These are phyloP conservation scores for Cryptocephalus primarius DNA, from an alignment of 2,888 invertebrate genomes.

Conservation along the genomic window DNA sequence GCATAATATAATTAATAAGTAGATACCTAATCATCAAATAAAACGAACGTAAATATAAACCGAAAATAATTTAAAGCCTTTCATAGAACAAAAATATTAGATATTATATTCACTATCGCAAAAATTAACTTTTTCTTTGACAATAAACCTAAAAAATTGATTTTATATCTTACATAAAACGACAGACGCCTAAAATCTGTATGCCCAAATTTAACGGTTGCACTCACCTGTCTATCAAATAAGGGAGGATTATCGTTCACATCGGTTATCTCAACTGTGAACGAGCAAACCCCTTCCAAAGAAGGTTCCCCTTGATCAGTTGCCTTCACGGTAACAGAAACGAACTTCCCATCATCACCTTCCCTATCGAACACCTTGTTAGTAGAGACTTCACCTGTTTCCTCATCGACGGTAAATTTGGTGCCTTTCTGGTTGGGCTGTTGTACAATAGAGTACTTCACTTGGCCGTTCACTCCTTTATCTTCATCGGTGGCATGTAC, in stretches of 20 bases:
- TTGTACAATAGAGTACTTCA: slow-evolving; percentile 93
- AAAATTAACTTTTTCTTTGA: no score
- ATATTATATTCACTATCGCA: no score
- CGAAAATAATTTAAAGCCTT: no score
- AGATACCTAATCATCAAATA: no score
- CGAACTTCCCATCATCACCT: slow-evolving; percentile 93
- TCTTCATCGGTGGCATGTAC: slow-evolving; percentile 90
- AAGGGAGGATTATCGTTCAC: slow-evolving; percentile 95
- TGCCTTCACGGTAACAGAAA: slow-evolving; percentile 93
- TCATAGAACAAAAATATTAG: no score
- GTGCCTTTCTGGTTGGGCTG: slow-evolving; percentile 92
- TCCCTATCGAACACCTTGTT: slow-evolving; percentile 96
- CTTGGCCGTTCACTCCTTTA: slow-evolving; percentile 91
- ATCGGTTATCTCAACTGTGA: slow-evolving; percentile 95
- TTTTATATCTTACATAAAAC: no score
- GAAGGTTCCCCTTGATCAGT: slow-evolving; percentile 98
- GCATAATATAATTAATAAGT: no score
- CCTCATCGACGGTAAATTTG: slow-evolving; percentile 90
- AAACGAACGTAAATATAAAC: no score
- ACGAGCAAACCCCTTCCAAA: slow-evolving; percentile 95
- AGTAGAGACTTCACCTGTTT: slow-evolving; percentile 88
- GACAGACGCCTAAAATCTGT: no score
- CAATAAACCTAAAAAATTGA: no score
- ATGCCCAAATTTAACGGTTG: no score
- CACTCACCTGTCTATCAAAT: slow-evolving; percentile 83